These are phyloP conservation scores for Lichenostomus cassidix DNA, from an alignment of 2,113 vertebrate genomes.

Conservation along the genomic window DNA sequence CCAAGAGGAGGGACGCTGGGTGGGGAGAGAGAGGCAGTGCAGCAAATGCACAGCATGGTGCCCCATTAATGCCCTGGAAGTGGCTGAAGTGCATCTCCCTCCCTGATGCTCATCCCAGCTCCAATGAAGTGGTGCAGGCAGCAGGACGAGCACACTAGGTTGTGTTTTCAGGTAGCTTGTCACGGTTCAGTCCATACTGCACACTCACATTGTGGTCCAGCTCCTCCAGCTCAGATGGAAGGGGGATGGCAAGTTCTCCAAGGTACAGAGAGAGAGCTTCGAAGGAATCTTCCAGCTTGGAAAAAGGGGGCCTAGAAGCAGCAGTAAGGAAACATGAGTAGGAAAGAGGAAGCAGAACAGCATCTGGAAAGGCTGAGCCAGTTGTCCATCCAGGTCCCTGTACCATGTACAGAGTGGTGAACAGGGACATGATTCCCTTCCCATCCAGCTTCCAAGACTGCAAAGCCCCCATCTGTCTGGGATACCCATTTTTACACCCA, in stretches of 20 bases:
- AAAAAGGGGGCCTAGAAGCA: slow-evolving; percentile 85
- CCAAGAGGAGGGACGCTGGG: background rate
- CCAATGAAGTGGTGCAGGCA: background rate
- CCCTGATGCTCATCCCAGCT: background rate
- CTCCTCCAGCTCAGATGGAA: slow-evolving; percentile 91
- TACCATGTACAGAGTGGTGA: background rate
- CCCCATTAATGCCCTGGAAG: slow-evolving; percentile 41
- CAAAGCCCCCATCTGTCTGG: background rate
- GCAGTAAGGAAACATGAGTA: background rate
- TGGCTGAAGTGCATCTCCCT: slow-evolving; percentile 31
- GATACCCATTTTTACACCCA: background rate
- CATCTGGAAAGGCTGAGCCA: background rate
- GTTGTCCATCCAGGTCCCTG: background rate
- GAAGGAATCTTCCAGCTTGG: slow-evolving; percentile 94
- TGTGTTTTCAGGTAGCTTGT: slow-evolving; percentile 59
- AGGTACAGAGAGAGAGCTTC: slow-evolving; percentile 88
- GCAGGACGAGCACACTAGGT: slow-evolving; percentile 16
- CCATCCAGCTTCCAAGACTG: background rate
- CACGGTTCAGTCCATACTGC: slow-evolving; percentile 75
- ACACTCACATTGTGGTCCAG: slow-evolving; percentile 82
- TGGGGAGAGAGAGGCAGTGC: slow-evolving; percentile 53
- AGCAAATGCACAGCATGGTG: background rate
- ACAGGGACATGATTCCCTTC: background rate
- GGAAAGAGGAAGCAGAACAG: background rate
- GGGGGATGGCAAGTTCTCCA: slow-evolving; percentile 89